phyloP scores from a whole-genome alignment of 2,797 vertebrate species.

The Tapirus indicus region DNA sequence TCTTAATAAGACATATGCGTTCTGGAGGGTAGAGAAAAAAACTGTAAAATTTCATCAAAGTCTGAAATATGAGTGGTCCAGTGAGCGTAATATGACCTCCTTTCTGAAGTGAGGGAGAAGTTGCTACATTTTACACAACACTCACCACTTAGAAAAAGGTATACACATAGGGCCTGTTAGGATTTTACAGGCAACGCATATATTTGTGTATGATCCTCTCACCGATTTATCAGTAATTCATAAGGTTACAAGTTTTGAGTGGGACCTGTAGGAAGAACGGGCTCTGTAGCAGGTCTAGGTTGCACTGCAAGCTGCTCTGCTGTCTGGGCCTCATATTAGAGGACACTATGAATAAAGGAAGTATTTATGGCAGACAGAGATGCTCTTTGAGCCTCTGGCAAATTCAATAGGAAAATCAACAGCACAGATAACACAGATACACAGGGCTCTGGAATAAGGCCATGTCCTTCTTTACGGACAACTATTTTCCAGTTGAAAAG shows the following conservation, averaged over 20 bases:
- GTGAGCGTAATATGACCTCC: neutral
- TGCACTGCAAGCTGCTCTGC: neutral
- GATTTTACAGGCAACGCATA: neutral
- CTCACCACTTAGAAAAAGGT: neutral
- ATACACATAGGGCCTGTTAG: neutral
- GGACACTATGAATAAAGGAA: slow-evolving; percentile 25
- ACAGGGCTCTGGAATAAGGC: neutral
- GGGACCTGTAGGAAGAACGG: neutral
- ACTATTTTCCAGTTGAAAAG: slow-evolving; percentile 47
- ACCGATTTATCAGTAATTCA: neutral
- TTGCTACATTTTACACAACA: neutral
- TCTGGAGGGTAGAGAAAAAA: neutral
- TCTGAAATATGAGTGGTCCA: neutral
- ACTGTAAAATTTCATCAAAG: neutral
- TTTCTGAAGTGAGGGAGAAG: neutral
- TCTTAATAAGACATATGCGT: neutral
- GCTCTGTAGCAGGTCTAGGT: neutral
- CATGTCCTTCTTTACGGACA: slow-evolving; percentile 13
- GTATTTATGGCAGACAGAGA: neutral
- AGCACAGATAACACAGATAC: neutral
- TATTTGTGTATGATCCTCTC: neutral
- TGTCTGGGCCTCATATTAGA: neutral
- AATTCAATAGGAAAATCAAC: slow-evolving; percentile 30
- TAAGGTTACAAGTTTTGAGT: neutral
- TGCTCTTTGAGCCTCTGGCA: neutral